These are phyloP conservation scores for Hemitrygon akajei DNA, from an alignment of 2,797 vertebrate species.

Conservation along the genomic window DNA sequence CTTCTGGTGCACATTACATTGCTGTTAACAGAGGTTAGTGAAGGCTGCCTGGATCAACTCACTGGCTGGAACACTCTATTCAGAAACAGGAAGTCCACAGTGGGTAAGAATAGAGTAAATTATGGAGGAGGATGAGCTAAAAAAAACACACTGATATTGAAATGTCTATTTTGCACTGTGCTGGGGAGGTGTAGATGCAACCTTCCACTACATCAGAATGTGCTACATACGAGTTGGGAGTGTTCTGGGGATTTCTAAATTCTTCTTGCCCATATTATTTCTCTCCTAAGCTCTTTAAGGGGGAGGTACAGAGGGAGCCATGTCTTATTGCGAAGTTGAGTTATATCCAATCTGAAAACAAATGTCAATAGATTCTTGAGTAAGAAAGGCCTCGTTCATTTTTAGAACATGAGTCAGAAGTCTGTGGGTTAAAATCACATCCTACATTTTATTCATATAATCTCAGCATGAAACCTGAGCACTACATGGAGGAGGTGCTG, in stretches of 20 bases:
- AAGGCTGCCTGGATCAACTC: neutral
- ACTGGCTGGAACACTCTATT: neutral
- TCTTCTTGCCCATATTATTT: neutral
- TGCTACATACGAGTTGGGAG: neutral
- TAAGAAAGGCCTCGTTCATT: neutral
- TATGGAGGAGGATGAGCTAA: neutral
- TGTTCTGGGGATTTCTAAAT: neutral
- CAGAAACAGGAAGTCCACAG: neutral
- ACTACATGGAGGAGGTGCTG: neutral
- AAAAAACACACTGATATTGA: neutral
- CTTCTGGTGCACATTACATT: neutral
- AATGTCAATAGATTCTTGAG: neutral
- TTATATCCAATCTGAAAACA: neutral
- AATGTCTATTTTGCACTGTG: neutral
- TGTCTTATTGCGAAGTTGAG: neutral
- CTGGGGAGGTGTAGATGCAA: too few species aligned
- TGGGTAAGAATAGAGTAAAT: neutral
- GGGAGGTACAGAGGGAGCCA: neutral
- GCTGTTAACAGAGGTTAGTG: too few species aligned
- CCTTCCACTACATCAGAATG: neutral
- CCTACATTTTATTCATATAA: neutral
- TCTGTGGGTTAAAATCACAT: neutral
- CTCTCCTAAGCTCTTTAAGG: too few species aligned
- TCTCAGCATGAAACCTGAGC: neutral
- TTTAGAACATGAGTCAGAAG: conserved; percentile 2